Base-by-base conservation (phyloP, 2,888 invertebrate genomes). In the Formica aserva region DNA sequence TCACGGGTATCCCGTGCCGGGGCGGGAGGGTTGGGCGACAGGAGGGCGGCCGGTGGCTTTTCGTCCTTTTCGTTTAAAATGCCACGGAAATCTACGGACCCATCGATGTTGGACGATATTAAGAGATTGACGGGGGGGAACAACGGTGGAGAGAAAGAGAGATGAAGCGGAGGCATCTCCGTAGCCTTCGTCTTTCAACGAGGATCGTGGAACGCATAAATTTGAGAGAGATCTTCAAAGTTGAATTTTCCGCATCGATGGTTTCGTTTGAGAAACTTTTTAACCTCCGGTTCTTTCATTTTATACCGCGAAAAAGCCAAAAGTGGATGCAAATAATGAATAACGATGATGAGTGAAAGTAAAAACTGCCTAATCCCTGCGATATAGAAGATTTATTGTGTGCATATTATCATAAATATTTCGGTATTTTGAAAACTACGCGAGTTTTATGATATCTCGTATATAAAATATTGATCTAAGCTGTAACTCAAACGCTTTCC, bases 121-220 rank as follows among this genome's bases (percentile, higher is more conserved):
- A 66, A 67, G 66, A 76, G 32, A 65, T 26, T 29, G 55, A 65
- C 6, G 11, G 75, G 38, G 26, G 26, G 29, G 15, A 41, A 57
- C 38, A 22, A n/a, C 13, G 29, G 2, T 8, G 26, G 22, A 26
- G 35, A 41, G 41, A 66, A 57, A 76, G 45, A 76, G 45, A 52
- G 48, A 45, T 29, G 22, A 22, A 52, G n/a, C 15, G 57, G 29
- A 74, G 74, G 76, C 26, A 63, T 32, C 32, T 32, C 32, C 76
- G 80, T 77, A 63, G 45, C 52, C 74, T 78, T 5, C 5, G 60
- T 29, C 13, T 74, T 9, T 26, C 29, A 3, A 8, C 13, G 63
- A 63, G 6, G 26, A 82, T 87, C 87, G 86, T 78, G 86, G 69
- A 69, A 63, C 77, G 86, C 86, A 89, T 87, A 82, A 88, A 90